phyloP scores from a whole-genome alignment of 1,140 invertebrate genomes.

The Pogonognathellus flavescens region DNA sequence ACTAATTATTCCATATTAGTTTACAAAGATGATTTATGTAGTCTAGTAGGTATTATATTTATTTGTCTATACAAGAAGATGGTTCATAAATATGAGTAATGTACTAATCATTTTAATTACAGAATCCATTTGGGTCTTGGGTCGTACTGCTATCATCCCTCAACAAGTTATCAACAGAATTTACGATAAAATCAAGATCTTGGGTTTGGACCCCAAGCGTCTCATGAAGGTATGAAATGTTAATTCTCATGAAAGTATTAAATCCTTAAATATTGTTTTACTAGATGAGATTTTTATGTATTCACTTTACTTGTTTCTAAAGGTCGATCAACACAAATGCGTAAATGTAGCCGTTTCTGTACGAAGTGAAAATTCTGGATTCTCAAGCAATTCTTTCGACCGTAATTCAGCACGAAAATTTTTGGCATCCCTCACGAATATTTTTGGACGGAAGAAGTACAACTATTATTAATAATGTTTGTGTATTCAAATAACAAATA shows the following conservation, averaged over 20 bases:
- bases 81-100: too few relatives aligned
- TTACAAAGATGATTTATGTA: neutral
- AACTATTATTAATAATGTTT: conserved; percentile 60
- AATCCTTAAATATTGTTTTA: too few relatives aligned
- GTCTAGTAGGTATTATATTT: neutral
- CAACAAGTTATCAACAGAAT: conserved; percentile 63
- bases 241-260: neutral
- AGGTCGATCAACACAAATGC: conserved; percentile 67
- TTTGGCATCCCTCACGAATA: conserved; percentile 65
- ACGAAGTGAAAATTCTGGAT: conserved; percentile 65
- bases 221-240: conserved; percentile 63
- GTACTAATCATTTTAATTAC: neutral
- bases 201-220: conserved; percentile 65
- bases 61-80: too few relatives aligned
- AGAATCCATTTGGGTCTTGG: conserved; percentile 66
- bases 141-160: conserved; percentile 65
- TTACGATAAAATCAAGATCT: conserved; percentile 65
- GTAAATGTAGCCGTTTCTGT: conserved; percentile 66
- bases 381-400: conserved; percentile 64
- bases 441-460: conserved; percentile 65
- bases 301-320: conserved; percentile 17
- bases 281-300: too few relatives aligned
- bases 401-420: conserved; percentile 66
- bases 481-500: neutral
- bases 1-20: conserved; percentile 16